Base-by-base conservation (phyloP, 2,797 vertebrate genomes). In the Eidolon dupreanum region DNA sequence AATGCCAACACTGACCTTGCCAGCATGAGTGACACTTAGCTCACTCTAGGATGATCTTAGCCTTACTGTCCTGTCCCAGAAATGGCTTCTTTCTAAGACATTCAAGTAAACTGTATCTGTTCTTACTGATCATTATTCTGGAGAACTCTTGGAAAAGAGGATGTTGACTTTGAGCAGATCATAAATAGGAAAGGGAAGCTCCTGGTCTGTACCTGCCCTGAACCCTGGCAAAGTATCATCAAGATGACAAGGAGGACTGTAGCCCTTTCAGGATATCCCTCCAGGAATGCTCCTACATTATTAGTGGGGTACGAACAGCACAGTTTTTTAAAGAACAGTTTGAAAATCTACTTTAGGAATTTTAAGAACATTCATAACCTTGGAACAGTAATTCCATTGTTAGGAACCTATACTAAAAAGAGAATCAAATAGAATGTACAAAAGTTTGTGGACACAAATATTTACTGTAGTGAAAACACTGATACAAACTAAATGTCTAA, bases 331-430 rank as follows among this genome's bases (percentile, higher is more conserved):
- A 88, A 94, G 38, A 81, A 46, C 53, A 88, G 33, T 79, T 65
- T 94, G 59, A 57, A 96, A 71, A 38, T 68, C 81, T 66, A 46
- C 71, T 83, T 74, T 16, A 55, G 83, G 55, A 85, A 85, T 88
- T 95, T 70, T 17, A 73, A 89, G 94, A 53, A 22, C 33, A 85
- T 65, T 89, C 57, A 49, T 49, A 92, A 57, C 49, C 53, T 71
- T 28, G 53, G 28, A 28, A 43, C 66, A 43, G 0, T 57, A 57
- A 92, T 77, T 79, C n/a, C 46, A 88, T 81, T 73, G 88, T 85
- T 71, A 93, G 84, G 49, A 93, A 92, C 31, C 38, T 71, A 8
- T n/a, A n/a, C 75, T 77, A 63, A 70, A 51, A 57, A 83, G 46
- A 66, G 13, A 57, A 86, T 75, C 43, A 86, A 53, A 70, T 8